These are phyloP conservation scores for Serinus canaria DNA, from an alignment of 2,113 vertebrate genomes.

Conservation along the genomic window DNA sequence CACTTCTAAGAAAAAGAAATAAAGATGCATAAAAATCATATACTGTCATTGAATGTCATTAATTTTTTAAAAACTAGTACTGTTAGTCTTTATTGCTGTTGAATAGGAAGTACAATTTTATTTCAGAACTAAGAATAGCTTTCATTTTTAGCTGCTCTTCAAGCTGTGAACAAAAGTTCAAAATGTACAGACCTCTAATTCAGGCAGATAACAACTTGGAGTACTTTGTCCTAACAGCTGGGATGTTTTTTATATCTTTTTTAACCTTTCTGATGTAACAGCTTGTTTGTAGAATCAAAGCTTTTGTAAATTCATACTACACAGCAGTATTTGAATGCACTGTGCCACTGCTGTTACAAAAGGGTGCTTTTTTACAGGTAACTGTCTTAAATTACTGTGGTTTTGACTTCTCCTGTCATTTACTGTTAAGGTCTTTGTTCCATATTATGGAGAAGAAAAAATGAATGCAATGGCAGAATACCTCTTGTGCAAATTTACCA, in stretches of 20 bases:
- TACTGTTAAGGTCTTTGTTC: not conserved
- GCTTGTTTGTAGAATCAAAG: not conserved
- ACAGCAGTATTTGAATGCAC: not conserved
- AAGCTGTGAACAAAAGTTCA: not conserved
- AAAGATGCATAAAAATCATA: fast-evolving
- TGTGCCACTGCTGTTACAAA: not conserved
- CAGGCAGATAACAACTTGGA: not conserved
- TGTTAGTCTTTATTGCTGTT: not conserved
- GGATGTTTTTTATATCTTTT: not conserved
- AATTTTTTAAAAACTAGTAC: not conserved
- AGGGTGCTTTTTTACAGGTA: not conserved
- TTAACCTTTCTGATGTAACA: not conserved
- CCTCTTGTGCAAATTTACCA: not conserved
- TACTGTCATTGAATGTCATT: not conserved
- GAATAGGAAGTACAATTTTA: not conserved
- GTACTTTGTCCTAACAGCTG: not conserved
- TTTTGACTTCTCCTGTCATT: not conserved
- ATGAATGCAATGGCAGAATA: not conserved
- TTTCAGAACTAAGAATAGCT: not conserved
- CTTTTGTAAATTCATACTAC: not conserved
- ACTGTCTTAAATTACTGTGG: not conserved
- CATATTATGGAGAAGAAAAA: not conserved
- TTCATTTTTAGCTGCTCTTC: not conserved
- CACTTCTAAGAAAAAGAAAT: not conserved
- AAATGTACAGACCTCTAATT: not conserved